Evolutionary conservation across 2,797 vertebrate genomes (phyloP), one percentile per base, ranked within the genome.

Genomic region (Phalloptychus januarius): DNA sequence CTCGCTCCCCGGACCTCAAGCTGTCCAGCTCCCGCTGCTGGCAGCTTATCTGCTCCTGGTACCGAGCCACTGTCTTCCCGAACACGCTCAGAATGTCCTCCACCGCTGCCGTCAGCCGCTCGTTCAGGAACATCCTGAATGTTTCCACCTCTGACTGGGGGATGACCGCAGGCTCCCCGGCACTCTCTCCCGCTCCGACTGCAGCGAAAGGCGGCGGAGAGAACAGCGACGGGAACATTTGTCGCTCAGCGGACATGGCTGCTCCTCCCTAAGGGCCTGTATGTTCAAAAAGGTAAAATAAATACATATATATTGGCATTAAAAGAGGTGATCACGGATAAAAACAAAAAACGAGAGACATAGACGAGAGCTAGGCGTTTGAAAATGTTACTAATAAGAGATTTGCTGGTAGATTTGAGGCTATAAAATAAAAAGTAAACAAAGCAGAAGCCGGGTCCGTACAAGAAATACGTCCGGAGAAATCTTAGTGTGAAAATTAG

Each of bases 71-170:
- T 0, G 85, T 84, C 2, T 36, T 46, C 61, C 70, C 82, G 52
- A 89, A 81, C 61, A 72, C 25, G 0, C 42, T 42, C 63, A 87
- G 72, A 45, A 89, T 87, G 42, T 89, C 87, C 1, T 89, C 84
- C 33, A 83, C 85, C 23, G 85, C 84, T 73, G 82, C 85, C 16
- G 82, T 20, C 46, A 89, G 69, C 46, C 87, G 83, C 77, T 85
- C 45, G 52, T 11, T 84, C 0, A 89, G 72, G 1, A 87, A 48
- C 76, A 7, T 7, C 85, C 80, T 31, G 25, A 87, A 56, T 0
- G 76, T 73, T 5, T 89, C 79, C 72, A 83, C 77, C 28, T 89
- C 77, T 2, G 76, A 0, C 52, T 2, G 76, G 50, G 82, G 50
- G n/a, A 33, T 16, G 52, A 7, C 33, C 36, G 0, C n/a, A 6